Conservation (phyloP, 2,797 vertebrate species). For the Eulemur rubriventer region DNA sequence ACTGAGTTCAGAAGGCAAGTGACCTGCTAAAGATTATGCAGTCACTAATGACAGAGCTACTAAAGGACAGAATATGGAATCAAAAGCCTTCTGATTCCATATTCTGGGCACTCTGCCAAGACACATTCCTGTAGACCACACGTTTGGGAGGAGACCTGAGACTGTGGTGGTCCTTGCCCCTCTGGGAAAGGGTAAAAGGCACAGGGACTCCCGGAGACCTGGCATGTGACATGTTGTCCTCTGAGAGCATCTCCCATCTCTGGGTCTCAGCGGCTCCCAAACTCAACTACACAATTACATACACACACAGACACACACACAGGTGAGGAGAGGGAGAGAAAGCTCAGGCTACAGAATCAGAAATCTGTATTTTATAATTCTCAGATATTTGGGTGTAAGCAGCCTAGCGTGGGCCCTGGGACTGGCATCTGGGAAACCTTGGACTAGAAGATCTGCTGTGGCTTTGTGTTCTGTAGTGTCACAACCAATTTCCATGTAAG, state of each 20-base stretch:
- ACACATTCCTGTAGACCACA: not conserved
- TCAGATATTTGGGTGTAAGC: not conserved
- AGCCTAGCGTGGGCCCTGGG: not conserved
- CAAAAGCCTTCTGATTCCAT: not conserved
- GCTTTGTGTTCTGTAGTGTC: not conserved
- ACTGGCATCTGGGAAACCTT: not conserved
- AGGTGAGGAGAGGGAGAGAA: not conserved
- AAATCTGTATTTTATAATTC: not conserved
- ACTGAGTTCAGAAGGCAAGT: not conserved
- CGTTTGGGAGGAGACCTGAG: not conserved
- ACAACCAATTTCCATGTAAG: not conserved
- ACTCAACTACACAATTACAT: not conserved
- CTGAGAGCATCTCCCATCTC: not conserved
- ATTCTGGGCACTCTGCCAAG: not conserved
- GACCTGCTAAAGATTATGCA: not conserved
- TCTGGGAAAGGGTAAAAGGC: not conserved
- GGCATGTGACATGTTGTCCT: not conserved
- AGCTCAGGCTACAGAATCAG: not conserved
- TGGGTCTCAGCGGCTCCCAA: not conserved
- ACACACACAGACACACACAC: accelerated
- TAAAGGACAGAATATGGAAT: not conserved
- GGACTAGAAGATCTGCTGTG: not conserved
- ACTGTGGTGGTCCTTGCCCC: not conserved
- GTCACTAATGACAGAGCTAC: not conserved
- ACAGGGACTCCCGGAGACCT: accelerated